Percentiles rank a stretch among this genome's conserved stretches.
These are phyloP conservation scores for Stomatorhinus ivindoensis DNA, from an alignment of 2,113 vertebrate species.

Conservation along the genomic window DNA sequence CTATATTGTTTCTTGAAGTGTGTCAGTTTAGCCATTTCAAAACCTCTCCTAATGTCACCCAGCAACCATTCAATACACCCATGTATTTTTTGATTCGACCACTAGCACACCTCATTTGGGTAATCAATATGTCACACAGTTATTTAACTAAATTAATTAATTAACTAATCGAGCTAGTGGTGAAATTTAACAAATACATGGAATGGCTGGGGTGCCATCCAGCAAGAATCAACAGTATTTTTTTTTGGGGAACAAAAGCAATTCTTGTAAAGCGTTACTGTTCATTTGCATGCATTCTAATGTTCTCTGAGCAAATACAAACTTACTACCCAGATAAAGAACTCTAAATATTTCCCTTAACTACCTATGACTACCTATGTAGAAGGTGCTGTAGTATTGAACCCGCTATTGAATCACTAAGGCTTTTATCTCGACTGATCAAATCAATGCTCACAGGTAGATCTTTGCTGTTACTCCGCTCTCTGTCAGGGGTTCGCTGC, in stretches of 20 bases:
- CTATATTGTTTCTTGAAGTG: not conserved
- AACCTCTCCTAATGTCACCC: not conserved
- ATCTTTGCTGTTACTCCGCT: conserved; percentile 28
- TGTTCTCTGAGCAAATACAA: not conserved
- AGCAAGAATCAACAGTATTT: not conserved
- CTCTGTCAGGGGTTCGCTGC: conserved; percentile 79
- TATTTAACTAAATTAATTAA: not conserved
- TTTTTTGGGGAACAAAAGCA: not conserved
- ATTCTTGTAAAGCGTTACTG: not conserved
- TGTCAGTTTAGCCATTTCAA: not conserved
- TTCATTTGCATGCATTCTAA: not conserved
- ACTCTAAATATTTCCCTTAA: not conserved
- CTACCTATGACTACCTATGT: not conserved
- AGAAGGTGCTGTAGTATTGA: not conserved
- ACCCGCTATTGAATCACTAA: not conserved
- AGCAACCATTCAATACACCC: not conserved
- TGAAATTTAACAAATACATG: not conserved
- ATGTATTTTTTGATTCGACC: not conserved
- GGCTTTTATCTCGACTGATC: not conserved
- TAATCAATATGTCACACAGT: not conserved
- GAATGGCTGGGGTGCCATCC: not conserved
- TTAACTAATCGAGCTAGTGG: not conserved
- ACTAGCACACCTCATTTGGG: not conserved
- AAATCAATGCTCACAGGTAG: conserved; percentile 31
- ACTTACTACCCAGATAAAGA: not conserved